Percentiles rank a stretch among this genome's conserved stretches.
Evolutionary conservation across 2,113 vertebrate genomes (phyloP).

Genomic region (Macroglossus sobrinus): DNA sequence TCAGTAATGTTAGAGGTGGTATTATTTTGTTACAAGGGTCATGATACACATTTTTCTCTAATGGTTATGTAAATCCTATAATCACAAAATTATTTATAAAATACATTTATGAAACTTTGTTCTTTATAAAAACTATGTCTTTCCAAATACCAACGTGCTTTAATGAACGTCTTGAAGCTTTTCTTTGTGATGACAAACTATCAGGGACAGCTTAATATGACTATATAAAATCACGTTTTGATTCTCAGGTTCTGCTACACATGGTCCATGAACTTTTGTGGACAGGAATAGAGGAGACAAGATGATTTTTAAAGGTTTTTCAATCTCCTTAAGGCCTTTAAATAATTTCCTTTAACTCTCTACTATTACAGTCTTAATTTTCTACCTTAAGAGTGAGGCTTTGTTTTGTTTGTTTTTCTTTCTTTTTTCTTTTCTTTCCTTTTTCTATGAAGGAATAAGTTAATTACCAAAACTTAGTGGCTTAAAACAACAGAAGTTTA

Average conservation of each 20-base stretch:
- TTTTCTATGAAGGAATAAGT: neutral
- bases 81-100: neutral
- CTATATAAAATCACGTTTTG: neutral
- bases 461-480: neutral
- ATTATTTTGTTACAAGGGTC: conserved; percentile 26
- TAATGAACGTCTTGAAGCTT: neutral
- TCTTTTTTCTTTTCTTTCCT: neutral
- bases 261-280: neutral
- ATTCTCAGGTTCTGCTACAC: neutral
- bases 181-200: neutral
- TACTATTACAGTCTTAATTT: neutral
- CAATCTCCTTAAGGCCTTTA: neutral
- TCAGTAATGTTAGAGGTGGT: neutral
- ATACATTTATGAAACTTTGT: neutral
- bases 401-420: neutral
- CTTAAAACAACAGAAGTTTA: neutral
- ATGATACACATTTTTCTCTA: neutral
- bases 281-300: neutral
- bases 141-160: neutral
- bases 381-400: neutral
- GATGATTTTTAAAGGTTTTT: neutral
- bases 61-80: neutral
- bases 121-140: neutral
- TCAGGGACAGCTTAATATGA: too few species aligned
- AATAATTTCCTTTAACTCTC: neutral